Evolutionary conservation across 2,888 invertebrate genomes (phyloP), one percentile per base, ranked within the genome.

Genomic region (Patella pellucida): DNA sequence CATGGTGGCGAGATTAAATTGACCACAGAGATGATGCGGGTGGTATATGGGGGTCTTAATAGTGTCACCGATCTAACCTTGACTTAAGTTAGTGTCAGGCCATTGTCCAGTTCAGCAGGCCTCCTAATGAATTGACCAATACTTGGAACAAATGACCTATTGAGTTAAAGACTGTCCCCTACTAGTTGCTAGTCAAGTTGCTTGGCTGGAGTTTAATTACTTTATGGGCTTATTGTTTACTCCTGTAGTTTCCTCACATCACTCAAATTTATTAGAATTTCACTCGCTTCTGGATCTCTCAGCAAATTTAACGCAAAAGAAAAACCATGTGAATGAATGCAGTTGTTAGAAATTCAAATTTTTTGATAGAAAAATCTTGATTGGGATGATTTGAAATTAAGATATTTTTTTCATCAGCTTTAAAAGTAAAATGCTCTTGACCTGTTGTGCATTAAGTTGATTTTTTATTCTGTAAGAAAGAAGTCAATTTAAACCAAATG

Each of bases 91-190:
- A 62, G 11, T 62, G 62, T 62, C 62, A 62, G 19, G n/a, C 62
- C 23, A 62, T 62, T 62, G 19, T 62, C 62, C 23, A 23, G 19
- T 11, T 23, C 19, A 19, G 19, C 23, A 62, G 62, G 62, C 11
- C 23, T 62, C 41, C 19, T 62, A 14, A 62, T 23, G 19, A 62
- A 12, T 62, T 19, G 62, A 62, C 62, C 62, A 62, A 23, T 41
- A 41, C 41, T 41, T 41, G 41, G 41, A 41, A 41, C 41, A 41
- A 41, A 41, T 41, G 41, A 41, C 41, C 62, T 62, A 23, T 62
- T 62, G 23, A 62, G 62, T 62, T 23, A 62, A 62, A 23, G 62
- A 62, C 62, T 62, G 23, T 23, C 62, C 62, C 62, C 62, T 62
- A 62, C 19, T 19, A 23, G 62, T 62, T 62, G 23, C 19, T 62